Conservation (phyloP, 2,888 invertebrate species). For the Hyalella azteca region DNA sequence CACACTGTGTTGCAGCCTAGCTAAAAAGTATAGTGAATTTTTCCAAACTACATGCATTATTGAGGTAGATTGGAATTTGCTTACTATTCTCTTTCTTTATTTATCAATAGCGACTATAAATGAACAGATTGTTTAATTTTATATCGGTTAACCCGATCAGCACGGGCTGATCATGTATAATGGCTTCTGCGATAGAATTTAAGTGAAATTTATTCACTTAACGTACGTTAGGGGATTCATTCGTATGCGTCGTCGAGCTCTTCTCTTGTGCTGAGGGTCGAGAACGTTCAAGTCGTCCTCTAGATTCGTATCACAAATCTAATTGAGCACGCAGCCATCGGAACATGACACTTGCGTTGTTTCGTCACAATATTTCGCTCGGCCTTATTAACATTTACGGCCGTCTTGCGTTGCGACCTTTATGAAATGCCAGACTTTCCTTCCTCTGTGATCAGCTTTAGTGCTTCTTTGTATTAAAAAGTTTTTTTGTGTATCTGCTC, state of each 20-base stretch:
- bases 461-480: neutral
- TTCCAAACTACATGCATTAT: no score
- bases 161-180: neutral
- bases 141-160: no score
- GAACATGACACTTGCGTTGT: neutral
- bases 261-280: neutral
- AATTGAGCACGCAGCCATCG: neutral
- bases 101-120: no score
- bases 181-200: neutral
- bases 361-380: neutral
- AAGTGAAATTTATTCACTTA: neutral
- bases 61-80: no score
- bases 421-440: conserved; percentile 23
- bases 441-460: neutral
- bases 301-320: neutral
- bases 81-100: no score
- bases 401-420: neutral
- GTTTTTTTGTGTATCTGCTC: neutral
- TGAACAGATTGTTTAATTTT: no score
- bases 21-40: no score
- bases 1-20: no score
- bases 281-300: neutral
- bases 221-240: neutral
- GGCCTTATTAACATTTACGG: neutral
- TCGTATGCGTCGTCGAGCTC: neutral